Base-by-base conservation (phyloP, 2,888 invertebrate species). In the Aspidiotus rigidus region DNA sequence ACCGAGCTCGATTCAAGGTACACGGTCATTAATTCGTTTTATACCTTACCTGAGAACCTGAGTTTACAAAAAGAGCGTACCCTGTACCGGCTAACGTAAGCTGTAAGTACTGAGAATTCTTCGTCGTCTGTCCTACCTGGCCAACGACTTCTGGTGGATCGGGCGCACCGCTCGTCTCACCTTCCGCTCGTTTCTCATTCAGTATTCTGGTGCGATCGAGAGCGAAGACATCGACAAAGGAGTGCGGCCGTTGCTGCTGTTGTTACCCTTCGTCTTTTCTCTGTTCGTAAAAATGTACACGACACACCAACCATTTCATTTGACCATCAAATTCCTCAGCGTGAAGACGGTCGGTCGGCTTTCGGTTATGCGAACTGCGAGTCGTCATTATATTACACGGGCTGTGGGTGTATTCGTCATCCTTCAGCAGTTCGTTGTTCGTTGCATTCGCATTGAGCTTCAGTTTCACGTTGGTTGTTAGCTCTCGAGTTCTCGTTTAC, bases 271-370 rank as follows among this genome's bases (percentile, higher is more conserved):
- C 28, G 28, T 28, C 28, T 28, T 28, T 28, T 28, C 28, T 28
- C 28, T 28, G 28, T 28, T 28, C 28, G 28, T 28, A 28, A 28
- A 28, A n/a, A n/a, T n/a, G n/a, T 28, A 28, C 28, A 28, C 28
- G 28, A 28, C 28, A 28, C 28, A 28, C 28, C 28, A 28, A 28
- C 28, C 28, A 15, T 57, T 44, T 60, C 67, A 67, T 67, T 67
- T 67, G 67, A 67, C 67, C 67, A 67, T 67, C 60, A 67, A 67
- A 67, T 67, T 67, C 67, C 67, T 67, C 7, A 59, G 60, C 57
- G 67, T 67, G 59, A 67, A 67, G 67, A 59, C 60, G 67, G 64
- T 55, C 54, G 49, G 49, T n/a, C 49, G 49, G n/a, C n/a, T 49
- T n/a, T 49, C 49, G 49, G n/a, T 49, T 49, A 11, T 49, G 10